Conservation (phyloP, 2,113 vertebrate genomes). For the Atractosteus spatula region DNA sequence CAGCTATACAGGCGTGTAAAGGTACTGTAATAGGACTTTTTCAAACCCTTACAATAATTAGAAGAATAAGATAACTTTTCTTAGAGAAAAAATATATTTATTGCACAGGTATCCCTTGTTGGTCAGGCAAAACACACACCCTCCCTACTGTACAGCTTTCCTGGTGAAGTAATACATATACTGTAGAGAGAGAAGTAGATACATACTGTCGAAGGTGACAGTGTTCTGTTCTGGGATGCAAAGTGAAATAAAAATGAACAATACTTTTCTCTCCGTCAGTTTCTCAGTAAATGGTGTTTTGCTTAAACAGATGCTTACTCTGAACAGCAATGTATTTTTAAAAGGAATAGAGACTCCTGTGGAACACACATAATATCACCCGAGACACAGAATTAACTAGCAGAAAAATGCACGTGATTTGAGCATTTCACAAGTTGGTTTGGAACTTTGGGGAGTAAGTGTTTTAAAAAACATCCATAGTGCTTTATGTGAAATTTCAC, state of each 20-base stretch:
- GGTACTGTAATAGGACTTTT: too few relatives aligned
- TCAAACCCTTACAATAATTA: too few relatives aligned
- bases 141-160: neutral
- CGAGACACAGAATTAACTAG: neutral
- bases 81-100: too few relatives aligned
- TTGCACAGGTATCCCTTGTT: too few relatives aligned
- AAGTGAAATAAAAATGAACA: too few relatives aligned
- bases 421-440: neutral
- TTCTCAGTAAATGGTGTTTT: neutral
- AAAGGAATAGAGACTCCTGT: neutral
- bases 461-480: neutral
- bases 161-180: neutral
- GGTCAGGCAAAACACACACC: too few relatives aligned
- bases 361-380: neutral
- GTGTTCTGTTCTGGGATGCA: neutral
- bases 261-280: neutral
- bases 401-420: neutral
- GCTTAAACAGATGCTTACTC: slow-evolving; percentile 4
- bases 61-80: too few relatives aligned
- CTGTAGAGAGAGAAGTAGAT: neutral
- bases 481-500: neutral
- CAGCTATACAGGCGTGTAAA: too few relatives aligned
- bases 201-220: too few relatives aligned
- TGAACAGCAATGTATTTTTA: neutral
- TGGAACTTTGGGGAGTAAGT: neutral